These are phyloP conservation scores for Nymphalis io DNA, from an alignment of 1,140 invertebrate species.

Conservation along the genomic window DNA sequence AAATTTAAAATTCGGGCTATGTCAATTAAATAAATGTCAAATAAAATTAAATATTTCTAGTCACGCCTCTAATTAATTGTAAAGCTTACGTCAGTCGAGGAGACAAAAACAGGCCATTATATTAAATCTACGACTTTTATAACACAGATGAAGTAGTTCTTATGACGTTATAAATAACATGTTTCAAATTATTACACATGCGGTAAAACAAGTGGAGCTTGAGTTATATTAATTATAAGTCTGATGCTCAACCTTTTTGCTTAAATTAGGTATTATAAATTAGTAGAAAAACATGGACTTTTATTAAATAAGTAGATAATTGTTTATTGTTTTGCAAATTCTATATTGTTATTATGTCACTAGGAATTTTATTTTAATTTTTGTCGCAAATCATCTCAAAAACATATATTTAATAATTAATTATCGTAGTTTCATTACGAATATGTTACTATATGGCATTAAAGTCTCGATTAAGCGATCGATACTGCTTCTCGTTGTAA, in stretches of 20 bases:
- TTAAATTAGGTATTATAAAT: slow-evolving; percentile 51
- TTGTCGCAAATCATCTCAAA: slow-evolving; percentile 56
- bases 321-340: slow-evolving; percentile 65
- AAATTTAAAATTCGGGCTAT: too few species aligned
- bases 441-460: slow-evolving; percentile 19
- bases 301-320: slow-evolving; percentile 42
- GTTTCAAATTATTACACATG: slow-evolving; percentile 55
- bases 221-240: slow-evolving; percentile 37
- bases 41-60: too few species aligned
- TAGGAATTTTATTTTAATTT: slow-evolving; percentile 59
- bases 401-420: slow-evolving; percentile 34
- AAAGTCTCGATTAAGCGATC: slow-evolving; percentile 30
- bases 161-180: not conserved
- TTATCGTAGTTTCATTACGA: slow-evolving; percentile 51
- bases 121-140: too few species aligned
- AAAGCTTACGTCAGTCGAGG: too few species aligned
- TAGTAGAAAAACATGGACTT: slow-evolving; percentile 43
- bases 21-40: too few species aligned
- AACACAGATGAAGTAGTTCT: too few species aligned
- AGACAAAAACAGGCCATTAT: too few species aligned
- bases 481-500: slow-evolving; percentile 52
- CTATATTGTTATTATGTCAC: slow-evolving; percentile 55
- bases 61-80: too few species aligned
- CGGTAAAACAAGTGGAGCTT: slow-evolving; percentile 64
- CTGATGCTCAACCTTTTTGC: slow-evolving; percentile 69